Evolutionary conservation across 2,888 invertebrate species (phyloP).

Genomic region (Xestia c-nigrum): DNA sequence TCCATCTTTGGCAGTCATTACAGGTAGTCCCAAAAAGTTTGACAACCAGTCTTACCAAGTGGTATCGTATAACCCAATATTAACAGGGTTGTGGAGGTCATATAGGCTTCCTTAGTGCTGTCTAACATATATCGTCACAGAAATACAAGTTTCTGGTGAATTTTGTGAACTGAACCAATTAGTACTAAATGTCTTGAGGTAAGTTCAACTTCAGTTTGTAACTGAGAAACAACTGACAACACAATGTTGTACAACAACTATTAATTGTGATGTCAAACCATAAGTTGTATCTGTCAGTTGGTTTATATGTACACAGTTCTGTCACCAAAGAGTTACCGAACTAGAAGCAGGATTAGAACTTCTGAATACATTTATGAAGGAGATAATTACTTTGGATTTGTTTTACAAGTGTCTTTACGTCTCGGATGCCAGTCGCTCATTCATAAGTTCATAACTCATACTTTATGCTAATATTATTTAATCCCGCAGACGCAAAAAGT

Average conservation of each 20-base stretch:
- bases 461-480: slow-evolving; percentile 19
- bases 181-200: not conserved
- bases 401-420: not conserved
- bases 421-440: not conserved
- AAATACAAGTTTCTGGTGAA: not conserved
- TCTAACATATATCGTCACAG: not conserved
- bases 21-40: too few species aligned
- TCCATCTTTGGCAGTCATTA: too few species aligned
- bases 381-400: not conserved
- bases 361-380: slow-evolving; percentile 17
- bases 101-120: too few species aligned
- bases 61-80: too few species aligned
- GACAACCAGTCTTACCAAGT: too few species aligned
- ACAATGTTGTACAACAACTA: slow-evolving; percentile 30
- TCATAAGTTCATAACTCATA: not conserved
- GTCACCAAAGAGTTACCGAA: slow-evolving; percentile 20
- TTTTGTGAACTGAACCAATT: not conserved
- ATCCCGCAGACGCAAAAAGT: slow-evolving; percentile 7
- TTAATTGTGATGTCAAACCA: slow-evolving; percentile 17
- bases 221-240: slow-evolving; percentile 20
- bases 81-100: too few species aligned
- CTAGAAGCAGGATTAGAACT: not conserved
- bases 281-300: slow-evolving; percentile 25
- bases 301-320: slow-evolving; percentile 12
- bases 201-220: slow-evolving; percentile 1